Percentiles rank a stretch among this genome's conserved stretches.
Evolutionary conservation across 2,888 invertebrate genomes (phyloP).

Genomic region (Andrena fulva): DNA sequence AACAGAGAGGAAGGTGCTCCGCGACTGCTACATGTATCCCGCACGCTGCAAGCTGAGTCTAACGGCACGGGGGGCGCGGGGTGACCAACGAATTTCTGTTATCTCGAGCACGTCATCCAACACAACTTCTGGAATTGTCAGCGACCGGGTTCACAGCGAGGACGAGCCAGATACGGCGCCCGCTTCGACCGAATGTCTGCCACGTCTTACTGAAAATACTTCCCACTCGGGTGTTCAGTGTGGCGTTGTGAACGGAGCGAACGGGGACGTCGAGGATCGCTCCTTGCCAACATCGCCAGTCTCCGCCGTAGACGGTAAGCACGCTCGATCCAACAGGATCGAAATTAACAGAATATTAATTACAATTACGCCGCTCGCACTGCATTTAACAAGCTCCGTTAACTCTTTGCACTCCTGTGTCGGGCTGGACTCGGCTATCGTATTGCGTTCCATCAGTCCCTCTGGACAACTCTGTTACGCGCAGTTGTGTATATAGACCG

Average conservation of each 20-base stretch:
- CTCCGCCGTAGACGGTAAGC: conserved; percentile 79
- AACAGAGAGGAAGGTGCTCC: conserved; percentile 87
- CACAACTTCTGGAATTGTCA: conserved; percentile 98
- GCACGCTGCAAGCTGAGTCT: conserved; percentile 87
- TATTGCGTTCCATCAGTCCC: too few species aligned
- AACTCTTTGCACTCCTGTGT: too few species aligned
- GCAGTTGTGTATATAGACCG: neutral
- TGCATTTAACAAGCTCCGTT: too few species aligned
- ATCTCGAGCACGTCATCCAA: conserved; percentile 98
- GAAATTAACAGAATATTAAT: too few species aligned
- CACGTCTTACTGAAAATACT: conserved; percentile 84
- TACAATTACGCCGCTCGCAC: too few species aligned
- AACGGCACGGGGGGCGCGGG: conserved; percentile 88
- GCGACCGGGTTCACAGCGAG: conserved; percentile 97
- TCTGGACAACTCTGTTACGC: too few species aligned
- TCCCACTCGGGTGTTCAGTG: conserved; percentile 68
- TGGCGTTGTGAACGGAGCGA: conserved; percentile 69
- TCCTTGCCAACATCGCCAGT: conserved; percentile 78
- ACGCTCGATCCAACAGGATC: neutral
- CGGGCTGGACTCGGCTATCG: too few species aligned
- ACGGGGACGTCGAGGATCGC: conserved; percentile 65
- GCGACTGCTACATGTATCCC: conserved; percentile 91
- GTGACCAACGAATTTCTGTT: conserved; percentile 94
- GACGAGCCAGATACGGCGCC: conserved; percentile 96
- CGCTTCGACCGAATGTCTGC: conserved; percentile 94